phyloP scores from a whole-genome alignment of 2,888 invertebrate species.

The Ochropleura leucogaster region DNA sequence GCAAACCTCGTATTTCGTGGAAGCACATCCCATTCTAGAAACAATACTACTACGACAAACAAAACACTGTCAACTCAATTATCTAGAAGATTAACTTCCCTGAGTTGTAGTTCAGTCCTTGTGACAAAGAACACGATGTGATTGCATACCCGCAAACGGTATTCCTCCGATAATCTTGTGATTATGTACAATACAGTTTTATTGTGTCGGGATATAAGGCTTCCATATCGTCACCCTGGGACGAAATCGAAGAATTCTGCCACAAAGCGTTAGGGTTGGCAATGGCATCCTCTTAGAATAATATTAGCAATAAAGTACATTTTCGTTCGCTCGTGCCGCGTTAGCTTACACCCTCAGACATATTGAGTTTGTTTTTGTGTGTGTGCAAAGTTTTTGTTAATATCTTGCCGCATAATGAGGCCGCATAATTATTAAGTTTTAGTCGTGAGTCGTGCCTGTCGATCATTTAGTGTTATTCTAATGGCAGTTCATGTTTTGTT shows the following conservation, averaged over 20 bases:
- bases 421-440: slow-evolving; percentile 51
- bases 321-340: slow-evolving; percentile 33
- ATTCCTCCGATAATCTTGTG: slow-evolving; percentile 71
- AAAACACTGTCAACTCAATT: slow-evolving; percentile 41
- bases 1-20: slow-evolving; percentile 14
- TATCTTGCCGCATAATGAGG: slow-evolving; percentile 56
- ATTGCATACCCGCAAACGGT: slow-evolving; percentile 63
- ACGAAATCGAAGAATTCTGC: slow-evolving; percentile 66
- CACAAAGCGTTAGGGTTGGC: slow-evolving; percentile 55
- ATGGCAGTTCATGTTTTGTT: slow-evolving; percentile 49
- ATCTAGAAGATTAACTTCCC: slow-evolving; percentile 29
- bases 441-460: slow-evolving; percentile 57
- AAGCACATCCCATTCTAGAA: slow-evolving; percentile 26
- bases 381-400: slow-evolving; percentile 47
- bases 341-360: slow-evolving; percentile 49
- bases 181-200: slow-evolving; percentile 75
- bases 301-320: slow-evolving; percentile 58
- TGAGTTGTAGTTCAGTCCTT: slow-evolving; percentile 36
- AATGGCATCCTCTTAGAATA: slow-evolving; percentile 61
- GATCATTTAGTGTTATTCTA: slow-evolving; percentile 60
- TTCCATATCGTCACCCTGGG: slow-evolving; percentile 71
- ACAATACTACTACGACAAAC: slow-evolving; percentile 29
- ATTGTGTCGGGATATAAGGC: slow-evolving; percentile 73
- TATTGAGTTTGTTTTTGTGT: slow-evolving; percentile 60
- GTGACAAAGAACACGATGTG: slow-evolving; percentile 51